Evolutionary conservation across 2,888 invertebrate species (phyloP), one percentile per base, ranked within the genome.

Genomic region (Zaprionus bogoriensis): DNA sequence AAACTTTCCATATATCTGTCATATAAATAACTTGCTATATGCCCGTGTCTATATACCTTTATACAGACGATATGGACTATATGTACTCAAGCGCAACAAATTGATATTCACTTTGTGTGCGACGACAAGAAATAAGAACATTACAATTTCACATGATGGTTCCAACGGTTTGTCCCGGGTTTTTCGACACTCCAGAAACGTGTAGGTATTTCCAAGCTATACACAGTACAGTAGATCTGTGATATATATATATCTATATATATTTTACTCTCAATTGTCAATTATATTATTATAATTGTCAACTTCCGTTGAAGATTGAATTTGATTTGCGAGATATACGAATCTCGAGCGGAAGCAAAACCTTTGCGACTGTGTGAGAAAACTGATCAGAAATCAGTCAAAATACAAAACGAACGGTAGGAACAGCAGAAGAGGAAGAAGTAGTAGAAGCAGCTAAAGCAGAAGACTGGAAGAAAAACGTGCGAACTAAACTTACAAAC

Each of bases 401-500:
- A 71, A 65, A 64, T 59, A 45, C 38, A 25, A 53, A 61, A n/a
- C 20, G 27, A n/a, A n/a, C n/a, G n/a, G n/a, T n/a, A n/a, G n/a
- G 4, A 7, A 14, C 6, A 4, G 20, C 6, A 25, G 7, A 14
- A 38, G 27, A 4, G 14, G 46, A n/a, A 20, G 46, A 27, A 27
- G 41, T 6, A 25, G 50, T 14, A 14, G 58, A 55, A 47, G 19
- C n/a, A 44, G 22, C 12, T 14, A 32, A 32, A 36, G 32, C n/a
- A n/a, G 23, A 39, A 55, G 32, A 59, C 55, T 57, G 60, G 41
- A 22, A 28, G 58, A 84, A 84, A 78, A 81, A 87, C 87, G 81
- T 81, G 81, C 81, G 86, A 87, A 87, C 87, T 85, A 82, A 84
- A 70, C 63, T 78, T 63, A 62, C 64, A 74, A 75, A 73, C 54